Percentiles rank a stretch among this genome's conserved stretches.
These are phyloP conservation scores for Luffia ferchaultella DNA, from an alignment of 2,888 invertebrate genomes.

Conservation along the genomic window DNA sequence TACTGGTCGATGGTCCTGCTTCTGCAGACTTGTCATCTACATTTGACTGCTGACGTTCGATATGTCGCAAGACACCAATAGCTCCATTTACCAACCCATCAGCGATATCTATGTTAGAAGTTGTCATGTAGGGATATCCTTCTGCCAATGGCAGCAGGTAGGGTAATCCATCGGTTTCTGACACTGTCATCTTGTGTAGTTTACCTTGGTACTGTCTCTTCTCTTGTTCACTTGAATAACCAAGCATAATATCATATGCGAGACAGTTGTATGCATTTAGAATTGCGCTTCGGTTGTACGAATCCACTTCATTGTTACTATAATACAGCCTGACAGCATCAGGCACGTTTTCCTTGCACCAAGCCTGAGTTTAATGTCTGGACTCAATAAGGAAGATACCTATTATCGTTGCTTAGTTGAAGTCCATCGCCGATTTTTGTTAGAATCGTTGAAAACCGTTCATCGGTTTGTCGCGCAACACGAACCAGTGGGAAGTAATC, in stretches of 20 bases:
- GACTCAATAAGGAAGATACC: slow-evolving; percentile 20
- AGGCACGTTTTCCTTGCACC: slow-evolving; percentile 19
- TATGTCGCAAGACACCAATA: slow-evolving; percentile 19
- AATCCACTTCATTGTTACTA: slow-evolving; percentile 20
- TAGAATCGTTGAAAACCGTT: slow-evolving; percentile 22
- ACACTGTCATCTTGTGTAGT: slow-evolving; percentile 6
- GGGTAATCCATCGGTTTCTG: slow-evolving; percentile 23
- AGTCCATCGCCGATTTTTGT: slow-evolving; percentile 25
- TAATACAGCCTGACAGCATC: slow-evolving; percentile 21
- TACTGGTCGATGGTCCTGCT: slow-evolving; percentile 15
- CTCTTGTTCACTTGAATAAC: slow-evolving; percentile 13
- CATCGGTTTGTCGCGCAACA: slow-evolving; percentile 27
- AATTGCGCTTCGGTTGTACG: too few species aligned
- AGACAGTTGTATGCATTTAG: slow-evolving; percentile 20
- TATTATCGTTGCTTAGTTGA: slow-evolving; percentile 16
- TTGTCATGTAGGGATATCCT: slow-evolving; percentile 19
- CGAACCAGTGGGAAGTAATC: slow-evolving; percentile 23
- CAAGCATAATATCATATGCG: slow-evolving; percentile 17
- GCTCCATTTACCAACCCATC: slow-evolving; percentile 27
- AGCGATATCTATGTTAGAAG: slow-evolving; percentile 24
- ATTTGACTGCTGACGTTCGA: slow-evolving; percentile 14
- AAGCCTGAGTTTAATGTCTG: slow-evolving; percentile 18
- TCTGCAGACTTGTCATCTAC: slow-evolving; percentile 11
- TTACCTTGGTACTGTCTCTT: slow-evolving; percentile 11
- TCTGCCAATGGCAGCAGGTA: slow-evolving; percentile 17